phyloP scores from a whole-genome alignment of 2,113 vertebrate species.

The Gallinago media region DNA sequence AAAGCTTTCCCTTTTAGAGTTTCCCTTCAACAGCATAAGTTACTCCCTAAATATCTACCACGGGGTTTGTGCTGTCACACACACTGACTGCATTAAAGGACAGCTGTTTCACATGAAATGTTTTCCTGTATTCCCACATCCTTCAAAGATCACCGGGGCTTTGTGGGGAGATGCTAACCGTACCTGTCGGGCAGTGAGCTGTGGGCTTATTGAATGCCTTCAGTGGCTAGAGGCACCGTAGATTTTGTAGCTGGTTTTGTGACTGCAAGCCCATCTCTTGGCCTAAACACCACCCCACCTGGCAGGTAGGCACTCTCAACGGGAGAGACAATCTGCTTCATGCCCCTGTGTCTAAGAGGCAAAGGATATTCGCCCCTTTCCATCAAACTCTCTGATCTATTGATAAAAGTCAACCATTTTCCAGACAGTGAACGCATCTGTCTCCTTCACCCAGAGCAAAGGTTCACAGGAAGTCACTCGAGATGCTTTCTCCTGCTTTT shows the following conservation, averaged over 20 bases:
- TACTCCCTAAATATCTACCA: background rate
- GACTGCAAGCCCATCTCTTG: background rate
- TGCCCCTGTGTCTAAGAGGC: background rate
- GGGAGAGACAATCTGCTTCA: background rate
- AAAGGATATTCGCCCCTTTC: background rate
- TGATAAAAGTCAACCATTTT: background rate
- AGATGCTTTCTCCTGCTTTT: background rate
- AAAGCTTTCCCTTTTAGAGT: background rate
- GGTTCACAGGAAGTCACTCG: background rate
- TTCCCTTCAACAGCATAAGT: background rate
- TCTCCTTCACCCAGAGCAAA: background rate
- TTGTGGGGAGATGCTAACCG: background rate
- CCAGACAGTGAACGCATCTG: background rate
- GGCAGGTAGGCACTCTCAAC: background rate
- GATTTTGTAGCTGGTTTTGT: background rate
- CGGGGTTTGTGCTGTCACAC: background rate
- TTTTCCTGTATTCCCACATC: background rate
- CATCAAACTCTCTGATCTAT: background rate
- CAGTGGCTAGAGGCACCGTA: rapidly evolving
- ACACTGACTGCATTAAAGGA: background rate
- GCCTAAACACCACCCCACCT: background rate
- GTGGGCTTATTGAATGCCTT: background rate
- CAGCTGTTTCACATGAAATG: background rate
- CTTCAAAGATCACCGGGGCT: background rate
- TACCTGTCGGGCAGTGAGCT: background rate